These are phyloP conservation scores for Dermochelys coriacea DNA, from an alignment of 2,797 vertebrate species.

Conservation along the genomic window DNA sequence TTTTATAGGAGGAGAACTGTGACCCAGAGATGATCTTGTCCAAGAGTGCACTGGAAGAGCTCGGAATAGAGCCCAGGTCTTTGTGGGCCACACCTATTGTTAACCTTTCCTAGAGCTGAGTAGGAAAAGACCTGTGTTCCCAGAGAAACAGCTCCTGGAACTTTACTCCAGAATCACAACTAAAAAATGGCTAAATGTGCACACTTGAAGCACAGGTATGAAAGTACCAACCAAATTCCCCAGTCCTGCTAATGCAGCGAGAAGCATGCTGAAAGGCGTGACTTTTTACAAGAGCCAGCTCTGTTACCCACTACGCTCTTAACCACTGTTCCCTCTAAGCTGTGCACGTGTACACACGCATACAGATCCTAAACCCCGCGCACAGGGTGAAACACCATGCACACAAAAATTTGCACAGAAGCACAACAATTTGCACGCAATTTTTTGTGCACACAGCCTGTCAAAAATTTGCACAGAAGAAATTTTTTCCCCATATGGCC, in stretches of 20 bases:
- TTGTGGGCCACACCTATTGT: not conserved
- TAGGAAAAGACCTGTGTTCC: not conserved
- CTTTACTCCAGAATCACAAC: not conserved
- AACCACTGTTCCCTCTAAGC: not conserved
- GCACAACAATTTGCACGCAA: no score
- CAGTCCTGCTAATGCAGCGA: not conserved
- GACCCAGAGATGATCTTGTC: not conserved
- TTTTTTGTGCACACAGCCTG: no score
- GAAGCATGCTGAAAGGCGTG: not conserved
- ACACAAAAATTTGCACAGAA: no score
- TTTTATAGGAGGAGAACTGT: not conserved
- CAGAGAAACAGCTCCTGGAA: not conserved
- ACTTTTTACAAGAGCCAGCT: not conserved
- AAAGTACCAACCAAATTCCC: not conserved
- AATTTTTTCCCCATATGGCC: no score
- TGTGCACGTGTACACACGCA: no score
- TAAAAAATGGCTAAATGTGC: not conserved
- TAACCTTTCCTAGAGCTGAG: not conserved
- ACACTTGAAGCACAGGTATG: not conserved
- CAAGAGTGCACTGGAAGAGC: not conserved
- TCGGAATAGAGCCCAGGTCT: not conserved
- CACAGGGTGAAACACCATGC: no score
- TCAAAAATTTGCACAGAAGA: no score
- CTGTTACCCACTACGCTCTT: accelerated
- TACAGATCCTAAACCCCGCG: no score